phyloP scores from a whole-genome alignment of 2,888 invertebrate species.

The Anthrax anthrax region DNA sequence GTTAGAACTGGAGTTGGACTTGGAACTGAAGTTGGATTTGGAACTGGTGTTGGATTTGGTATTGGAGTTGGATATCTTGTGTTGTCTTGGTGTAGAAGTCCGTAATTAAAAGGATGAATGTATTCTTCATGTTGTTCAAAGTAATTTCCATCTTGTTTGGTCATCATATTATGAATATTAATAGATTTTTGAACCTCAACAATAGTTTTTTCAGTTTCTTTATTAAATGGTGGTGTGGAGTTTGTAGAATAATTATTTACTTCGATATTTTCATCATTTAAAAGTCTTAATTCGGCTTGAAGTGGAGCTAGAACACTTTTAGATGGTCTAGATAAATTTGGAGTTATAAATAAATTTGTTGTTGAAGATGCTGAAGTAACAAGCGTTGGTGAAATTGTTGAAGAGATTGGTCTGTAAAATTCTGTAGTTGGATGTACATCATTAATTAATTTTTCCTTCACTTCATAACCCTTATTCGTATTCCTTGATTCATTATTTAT shows the following conservation, averaged over 20 bases:
- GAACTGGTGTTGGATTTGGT: not conserved
- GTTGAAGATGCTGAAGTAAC: not conserved
- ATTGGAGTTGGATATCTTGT: too few relatives aligned
- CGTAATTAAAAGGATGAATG: not conserved
- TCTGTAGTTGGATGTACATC: not conserved
- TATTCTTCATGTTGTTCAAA: slow-evolving; percentile 27
- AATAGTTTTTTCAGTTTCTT: not conserved
- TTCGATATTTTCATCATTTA: not conserved
- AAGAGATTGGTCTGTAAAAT: too few relatives aligned
- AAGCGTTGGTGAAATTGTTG: too few relatives aligned
- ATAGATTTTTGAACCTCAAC: slow-evolving; percentile 43
- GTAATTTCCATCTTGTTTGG: slow-evolving; percentile 26
- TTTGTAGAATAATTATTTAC: not conserved
- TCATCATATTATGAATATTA: slow-evolving; percentile 31
- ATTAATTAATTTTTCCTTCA: not conserved
- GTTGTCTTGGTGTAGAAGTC: not conserved
- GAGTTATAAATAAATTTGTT: not conserved
- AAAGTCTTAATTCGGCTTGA: not conserved
- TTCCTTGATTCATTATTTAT: too few relatives aligned
- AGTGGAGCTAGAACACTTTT: not conserved
- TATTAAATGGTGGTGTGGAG: not conserved
- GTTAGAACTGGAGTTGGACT: not conserved
- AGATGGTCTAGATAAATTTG: not conserved
- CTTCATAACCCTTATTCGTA: not conserved
- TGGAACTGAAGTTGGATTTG: not conserved